Base-by-base conservation (phyloP, 2,888 invertebrate species). In the Oeneis ivallda region DNA sequence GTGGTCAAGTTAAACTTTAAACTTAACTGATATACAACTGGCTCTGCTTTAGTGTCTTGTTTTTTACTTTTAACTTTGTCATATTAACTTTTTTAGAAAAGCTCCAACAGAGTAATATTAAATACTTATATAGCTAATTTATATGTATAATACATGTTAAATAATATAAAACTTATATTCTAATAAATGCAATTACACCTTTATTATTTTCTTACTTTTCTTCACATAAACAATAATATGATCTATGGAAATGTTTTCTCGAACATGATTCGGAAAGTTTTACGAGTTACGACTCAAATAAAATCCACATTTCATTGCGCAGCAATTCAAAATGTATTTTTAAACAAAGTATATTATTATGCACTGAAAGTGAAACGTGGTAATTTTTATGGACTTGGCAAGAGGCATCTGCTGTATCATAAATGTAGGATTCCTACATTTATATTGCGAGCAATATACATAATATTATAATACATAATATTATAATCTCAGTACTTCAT, bases 301-400 rank as follows among this genome's bases (percentile, higher is more conserved):
- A 50, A 26, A 6, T 50, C 3, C 17, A 47, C 26, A 26, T 19
- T 50, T 50, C 26, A 26, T 26, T 19, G 26, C 26, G 6, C 19
- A 19, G 19, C 19, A 50, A 26, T 50, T 17, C 6, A 26, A 26
- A 49, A 19, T 50, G 49, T 50, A 50, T 50, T 50, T 50, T 17
- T 17, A 47, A 8, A 15, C 9, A 47, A 47, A 17, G 17, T 47
- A 26, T 26, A n/a, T n/a, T n/a, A n/a, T n/a, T n/a, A 15, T 7
- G 15, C 19, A 49, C 19, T 49, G 17, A 49, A 15, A 10, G 41
- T 41, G 2, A 26, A 50, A 50, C 13, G 19, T 50, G 49, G 49
- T 50, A 50, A 17, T 50, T 50, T 26, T 50, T 50, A 50, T 50
- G 11, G 26, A 50, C 26, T 50, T 50, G 49, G 49, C 49, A 50